Percentiles rank a stretch among this genome's conserved stretches.
These are phyloP conservation scores for Laothoe populi DNA, from an alignment of 2,888 invertebrate genomes.

Conservation along the genomic window DNA sequence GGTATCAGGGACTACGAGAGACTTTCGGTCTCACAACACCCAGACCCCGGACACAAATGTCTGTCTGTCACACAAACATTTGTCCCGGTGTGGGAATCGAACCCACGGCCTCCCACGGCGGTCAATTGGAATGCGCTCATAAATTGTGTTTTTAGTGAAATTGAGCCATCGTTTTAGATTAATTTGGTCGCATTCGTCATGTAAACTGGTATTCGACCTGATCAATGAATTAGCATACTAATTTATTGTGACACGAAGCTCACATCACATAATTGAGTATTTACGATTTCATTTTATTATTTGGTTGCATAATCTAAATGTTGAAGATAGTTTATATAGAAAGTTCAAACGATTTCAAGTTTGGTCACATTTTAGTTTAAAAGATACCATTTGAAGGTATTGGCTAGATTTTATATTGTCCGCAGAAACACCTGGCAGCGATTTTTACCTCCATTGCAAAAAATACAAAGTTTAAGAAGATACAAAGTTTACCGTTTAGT, in stretches of 20 bases:
- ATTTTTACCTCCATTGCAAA: too few species aligned
- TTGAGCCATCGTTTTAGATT: slow-evolving; percentile 32
- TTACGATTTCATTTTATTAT: slow-evolving; percentile 7
- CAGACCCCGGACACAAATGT: too few species aligned
- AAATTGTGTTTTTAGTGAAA: slow-evolving; percentile 52
- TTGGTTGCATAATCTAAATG: neutral
- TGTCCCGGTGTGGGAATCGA: too few species aligned
- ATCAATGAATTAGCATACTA: slow-evolving; percentile 16
- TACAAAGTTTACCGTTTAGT: too few species aligned
- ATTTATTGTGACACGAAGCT: slow-evolving; percentile 14
- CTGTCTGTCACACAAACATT: too few species aligned
- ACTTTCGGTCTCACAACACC: too few species aligned
- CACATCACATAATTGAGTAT: slow-evolving; percentile 6
- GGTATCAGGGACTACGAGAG: too few species aligned
- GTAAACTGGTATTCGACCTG: slow-evolving; percentile 12
- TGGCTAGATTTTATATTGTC: neutral
- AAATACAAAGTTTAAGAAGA: too few species aligned
- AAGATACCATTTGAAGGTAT: neutral
- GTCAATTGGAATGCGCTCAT: slow-evolving; percentile 41
- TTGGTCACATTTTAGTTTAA: neutral
- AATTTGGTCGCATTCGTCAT: slow-evolving; percentile 26
- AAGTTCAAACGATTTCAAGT: neutral
- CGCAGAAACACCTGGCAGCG: too few species aligned
- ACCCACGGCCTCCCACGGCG: too few species aligned
- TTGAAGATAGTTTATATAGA: neutral